Evolutionary conservation across 2,797 vertebrate genomes (phyloP), one percentile per base, ranked within the genome.

Genomic region (Gallinago nigripennis): DNA sequence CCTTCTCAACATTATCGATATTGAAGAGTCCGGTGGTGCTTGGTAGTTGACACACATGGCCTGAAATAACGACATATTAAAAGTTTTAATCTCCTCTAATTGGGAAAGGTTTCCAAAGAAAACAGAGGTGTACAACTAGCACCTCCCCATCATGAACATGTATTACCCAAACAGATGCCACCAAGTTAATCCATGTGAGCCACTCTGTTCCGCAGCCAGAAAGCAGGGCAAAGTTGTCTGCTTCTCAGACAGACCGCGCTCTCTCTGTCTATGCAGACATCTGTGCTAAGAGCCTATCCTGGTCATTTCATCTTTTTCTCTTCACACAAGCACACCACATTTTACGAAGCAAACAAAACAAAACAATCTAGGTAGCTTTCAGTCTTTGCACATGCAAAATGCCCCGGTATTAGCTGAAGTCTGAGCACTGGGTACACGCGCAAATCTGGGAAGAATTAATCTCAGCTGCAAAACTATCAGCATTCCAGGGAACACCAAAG

Each of bases 141-240:
- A 91, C 30, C 54, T 88, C 89, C 51, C 53, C 45, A 11, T 39
- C 57, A 41, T 16, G 50, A 28, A 48, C 2, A 28, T 3, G 30
- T 27, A 37, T 69, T 73, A 72, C 69, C 94, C 90, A 90, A 86
- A 73, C 82, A 95, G 95, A 95, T 93, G 94, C 80, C 94, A 80
- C 90, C 86, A 14, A 35, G 13, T 73, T 87, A 85, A 95, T 86
- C 79, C 61, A 8, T 11, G n/a, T 16, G 65, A 90, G 80, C 76
- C 57, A n/a, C 54, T 45, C 21, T 1, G 0, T 24, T 41, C 91
- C 60, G 41, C 61, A 25, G 79, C 4, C 70, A 39, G 93, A 41
- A 88, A 82, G 54, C 60, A 33, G 78, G 68, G 61, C 82, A 64
- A 56, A 82, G 75, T 87, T 70, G 64, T 24, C 73, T 33, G 46